These are phyloP conservation scores for Anhinga rufa DNA, from an alignment of 2,113 vertebrate species.

Conservation along the genomic window DNA sequence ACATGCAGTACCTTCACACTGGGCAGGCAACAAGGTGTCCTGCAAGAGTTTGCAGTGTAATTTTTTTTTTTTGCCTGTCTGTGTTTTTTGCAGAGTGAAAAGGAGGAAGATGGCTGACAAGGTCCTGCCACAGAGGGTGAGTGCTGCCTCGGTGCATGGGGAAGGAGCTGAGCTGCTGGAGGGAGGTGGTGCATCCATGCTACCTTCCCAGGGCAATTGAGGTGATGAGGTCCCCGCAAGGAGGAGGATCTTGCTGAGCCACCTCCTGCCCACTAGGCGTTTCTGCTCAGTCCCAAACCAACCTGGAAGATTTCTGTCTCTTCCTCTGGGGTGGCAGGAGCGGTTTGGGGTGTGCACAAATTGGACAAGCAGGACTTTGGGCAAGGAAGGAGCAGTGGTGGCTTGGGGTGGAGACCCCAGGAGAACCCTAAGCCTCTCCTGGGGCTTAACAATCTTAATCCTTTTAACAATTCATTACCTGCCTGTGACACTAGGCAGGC, in stretches of 20 bases:
- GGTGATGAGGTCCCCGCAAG: neutral
- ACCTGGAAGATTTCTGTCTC: neutral
- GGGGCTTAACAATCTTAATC: no score
- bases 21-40: neutral
- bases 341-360: neutral
- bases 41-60: neutral
- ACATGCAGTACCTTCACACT: neutral
- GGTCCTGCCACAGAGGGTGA: constrained; percentile 95
- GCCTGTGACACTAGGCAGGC: neutral
- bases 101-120: constrained; percentile 99
- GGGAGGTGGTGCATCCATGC: neutral
- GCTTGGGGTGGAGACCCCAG: neutral
- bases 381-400: neutral
- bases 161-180: neutral
- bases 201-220: neutral
- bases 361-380: neutral
- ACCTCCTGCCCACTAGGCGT: neutral
- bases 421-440: neutral
- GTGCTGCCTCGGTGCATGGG: neutral
- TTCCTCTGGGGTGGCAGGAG: neutral
- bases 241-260: neutral
- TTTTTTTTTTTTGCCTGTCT: neutral
- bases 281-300: neutral
- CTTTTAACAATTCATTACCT: neutral
- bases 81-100: constrained; percentile 78